phyloP scores from a whole-genome alignment of 2,797 vertebrate species.

The Apodemus agrarius region DNA sequence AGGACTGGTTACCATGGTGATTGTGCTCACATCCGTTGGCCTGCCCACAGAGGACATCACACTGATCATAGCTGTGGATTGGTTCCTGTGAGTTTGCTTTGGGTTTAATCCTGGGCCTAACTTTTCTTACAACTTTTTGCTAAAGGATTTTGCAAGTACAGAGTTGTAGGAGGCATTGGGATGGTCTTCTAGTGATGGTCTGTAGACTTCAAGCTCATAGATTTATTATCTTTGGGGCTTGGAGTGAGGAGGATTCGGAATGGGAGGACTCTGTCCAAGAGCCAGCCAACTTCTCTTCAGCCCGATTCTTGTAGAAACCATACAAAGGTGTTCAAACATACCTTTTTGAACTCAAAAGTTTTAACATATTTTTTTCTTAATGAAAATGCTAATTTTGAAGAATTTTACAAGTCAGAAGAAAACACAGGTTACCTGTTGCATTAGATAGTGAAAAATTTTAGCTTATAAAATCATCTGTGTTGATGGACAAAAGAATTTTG shows the following conservation, averaged over 20 bases:
- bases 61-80: slow-evolving; percentile 98
- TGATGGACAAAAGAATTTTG: neutral
- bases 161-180: neutral
- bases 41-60: slow-evolving; percentile 98
- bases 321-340: neutral
- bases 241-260: neutral
- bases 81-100: slow-evolving; percentile 96
- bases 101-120: neutral
- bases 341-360: neutral
- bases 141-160: neutral
- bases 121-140: neutral
- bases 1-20: slow-evolving; percentile 98
- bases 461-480: neutral
- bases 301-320: neutral
- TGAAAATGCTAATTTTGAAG: neutral
- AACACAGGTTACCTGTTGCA: neutral
- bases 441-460: neutral
- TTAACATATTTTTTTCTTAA: neutral
- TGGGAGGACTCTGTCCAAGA: neutral
- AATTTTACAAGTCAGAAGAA: neutral
- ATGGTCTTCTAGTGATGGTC: neutral
- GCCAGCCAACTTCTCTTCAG: neutral
- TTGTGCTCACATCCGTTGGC: slow-evolving; percentile 98
- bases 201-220: neutral
- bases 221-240: neutral